These are phyloP conservation scores for Muscidifurax raptorellus DNA, from an alignment of 1,140 invertebrate genomes.

Conservation along the genomic window DNA sequence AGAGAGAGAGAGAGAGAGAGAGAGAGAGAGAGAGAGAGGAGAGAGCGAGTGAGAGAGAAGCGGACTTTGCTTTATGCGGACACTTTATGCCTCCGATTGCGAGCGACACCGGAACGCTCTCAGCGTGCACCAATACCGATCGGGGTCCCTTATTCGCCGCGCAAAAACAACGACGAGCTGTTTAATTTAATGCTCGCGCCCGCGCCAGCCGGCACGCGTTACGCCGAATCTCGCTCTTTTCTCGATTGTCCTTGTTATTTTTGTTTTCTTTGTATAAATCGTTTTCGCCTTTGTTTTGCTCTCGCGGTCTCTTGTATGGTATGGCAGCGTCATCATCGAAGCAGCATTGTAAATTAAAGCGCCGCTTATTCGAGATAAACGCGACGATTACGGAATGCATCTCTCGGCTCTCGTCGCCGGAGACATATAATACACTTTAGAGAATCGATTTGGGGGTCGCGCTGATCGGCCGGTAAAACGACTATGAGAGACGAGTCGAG, in stretches of 20 bases:
- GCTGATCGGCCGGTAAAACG: background rate
- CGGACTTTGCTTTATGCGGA: conserved; percentile 70
- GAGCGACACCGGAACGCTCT: conserved; percentile 75
- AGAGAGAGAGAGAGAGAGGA: background rate
- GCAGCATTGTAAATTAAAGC: conserved; percentile 20
- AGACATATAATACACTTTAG: conserved; percentile 7
- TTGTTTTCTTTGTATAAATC: background rate
- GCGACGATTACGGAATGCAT: background rate
- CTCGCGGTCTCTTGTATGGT: background rate
- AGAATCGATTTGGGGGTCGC: conserved; percentile 3
- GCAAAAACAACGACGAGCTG: conserved; percentile 65
- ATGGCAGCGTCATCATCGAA: background rate
- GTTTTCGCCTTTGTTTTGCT: background rate
- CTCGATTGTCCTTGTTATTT: too few relatives aligned
- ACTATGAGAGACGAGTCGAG: conserved; percentile 42
- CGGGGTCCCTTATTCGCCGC: conserved; percentile 57
- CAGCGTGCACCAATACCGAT: conserved; percentile 63
- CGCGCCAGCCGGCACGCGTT: conserved; percentile 59
- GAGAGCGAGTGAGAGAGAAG: conserved; percentile 35
- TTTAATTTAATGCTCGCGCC: conserved; percentile 69
- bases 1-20: background rate
- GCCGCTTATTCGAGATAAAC: conserved; percentile 24
- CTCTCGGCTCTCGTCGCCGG: background rate
- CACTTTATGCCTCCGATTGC: conserved; percentile 76
- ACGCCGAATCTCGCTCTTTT: conserved; percentile 29